Conservation (phyloP, 2,888 invertebrate species). For the Hirudinaria manillensis region DNA sequence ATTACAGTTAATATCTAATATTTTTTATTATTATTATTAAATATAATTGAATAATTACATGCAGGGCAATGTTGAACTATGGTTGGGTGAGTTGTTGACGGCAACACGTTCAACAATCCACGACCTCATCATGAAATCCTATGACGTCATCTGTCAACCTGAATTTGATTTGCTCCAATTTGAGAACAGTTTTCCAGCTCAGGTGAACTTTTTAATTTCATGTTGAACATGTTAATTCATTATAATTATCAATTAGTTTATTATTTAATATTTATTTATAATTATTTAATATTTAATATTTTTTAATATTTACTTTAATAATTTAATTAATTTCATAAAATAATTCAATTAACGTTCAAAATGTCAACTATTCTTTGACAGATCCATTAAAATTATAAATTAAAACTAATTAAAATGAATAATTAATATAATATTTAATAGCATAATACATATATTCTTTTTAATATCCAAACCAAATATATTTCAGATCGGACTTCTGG, state of each 20-base stretch:
- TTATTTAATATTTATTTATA: too few relatives aligned
- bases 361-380: too few relatives aligned
- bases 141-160: conserved; percentile 74
- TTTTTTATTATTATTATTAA: conserved; percentile 13
- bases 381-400: background rate
- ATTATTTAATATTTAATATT: too few relatives aligned
- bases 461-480: background rate
- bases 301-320: too few relatives aligned
- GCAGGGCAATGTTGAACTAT: conserved; percentile 71
- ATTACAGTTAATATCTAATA: too few relatives aligned
- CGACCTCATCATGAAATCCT: conserved; percentile 78
- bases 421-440: background rate
- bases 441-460: background rate
- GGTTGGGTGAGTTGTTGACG: conserved; percentile 81
- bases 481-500: conserved; percentile 68
- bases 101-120: conserved; percentile 83
- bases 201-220: too few relatives aligned
- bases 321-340: too few relatives aligned
- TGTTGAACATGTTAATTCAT: too few relatives aligned
- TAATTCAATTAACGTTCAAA: too few relatives aligned
- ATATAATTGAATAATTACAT: background rate
- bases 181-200: conserved; percentile 87
- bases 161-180: conserved; percentile 78
- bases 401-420: background rate
- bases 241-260: too few relatives aligned